Evolutionary conservation across 37 sponge, comb jelly and placozoan species (phyloP).

Genomic region (Tethya wilhelma): DNA sequence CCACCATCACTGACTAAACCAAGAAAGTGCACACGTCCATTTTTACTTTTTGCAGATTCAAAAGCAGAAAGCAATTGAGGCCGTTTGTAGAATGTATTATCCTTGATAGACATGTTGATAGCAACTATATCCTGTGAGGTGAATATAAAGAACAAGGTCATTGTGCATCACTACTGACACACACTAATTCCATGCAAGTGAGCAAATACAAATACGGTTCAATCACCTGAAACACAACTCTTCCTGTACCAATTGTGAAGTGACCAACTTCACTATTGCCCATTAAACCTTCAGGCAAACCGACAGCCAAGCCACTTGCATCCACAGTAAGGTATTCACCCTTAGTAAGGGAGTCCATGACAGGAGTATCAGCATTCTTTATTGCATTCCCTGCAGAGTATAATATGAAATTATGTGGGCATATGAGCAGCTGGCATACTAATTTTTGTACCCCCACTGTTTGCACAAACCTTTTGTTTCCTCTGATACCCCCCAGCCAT

Average conservation of each 20-base stretch:
- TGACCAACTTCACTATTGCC: slow-evolving; percentile 99
- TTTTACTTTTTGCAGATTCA: slow-evolving; percentile 54
- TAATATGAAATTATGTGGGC: background rate
- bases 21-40: slow-evolving; percentile 85
- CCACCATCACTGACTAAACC: slow-evolving; percentile 97
- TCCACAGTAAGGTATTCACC: slow-evolving; percentile 75
- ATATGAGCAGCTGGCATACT: background rate
- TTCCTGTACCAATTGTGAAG: slow-evolving; percentile 92
- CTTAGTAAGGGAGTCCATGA: slow-evolving; percentile 87
- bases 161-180: background rate
- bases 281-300: slow-evolving; percentile 95
- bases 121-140: slow-evolving; percentile 81
- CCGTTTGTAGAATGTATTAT: slow-evolving; percentile 54
- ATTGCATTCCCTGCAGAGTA: slow-evolving; percentile 91
- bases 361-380: slow-evolving; percentile 90
- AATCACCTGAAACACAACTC: slow-evolving; percentile 87
- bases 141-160: background rate
- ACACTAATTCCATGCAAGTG: background rate
- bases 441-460: background rate
- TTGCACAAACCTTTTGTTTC: slow-evolving; percentile 64
- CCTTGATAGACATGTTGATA: slow-evolving; percentile 78
- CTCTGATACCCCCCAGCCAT: slow-evolving; percentile 95
- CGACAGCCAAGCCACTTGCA: slow-evolving; percentile 91
- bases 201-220: too few species aligned
- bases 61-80: slow-evolving; percentile 75